Percentiles rank a stretch among this genome's conserved stretches.
These are phyloP conservation scores for Trachemys scripta DNA, from an alignment of 2,113 vertebrate genomes.

Conservation along the genomic window DNA sequence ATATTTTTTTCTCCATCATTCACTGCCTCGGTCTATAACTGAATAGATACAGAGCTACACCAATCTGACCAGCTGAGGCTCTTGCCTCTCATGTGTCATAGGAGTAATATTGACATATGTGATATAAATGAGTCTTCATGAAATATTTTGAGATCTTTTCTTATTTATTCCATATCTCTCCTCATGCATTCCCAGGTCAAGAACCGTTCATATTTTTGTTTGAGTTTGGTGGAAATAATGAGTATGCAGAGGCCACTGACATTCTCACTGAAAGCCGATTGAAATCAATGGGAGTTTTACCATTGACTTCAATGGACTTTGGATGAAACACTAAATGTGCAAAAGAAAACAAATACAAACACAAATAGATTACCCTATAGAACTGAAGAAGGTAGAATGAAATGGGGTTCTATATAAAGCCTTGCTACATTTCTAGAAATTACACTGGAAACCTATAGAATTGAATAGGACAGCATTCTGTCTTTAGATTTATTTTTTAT, in stretches of 20 bases:
- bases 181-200: neutral
- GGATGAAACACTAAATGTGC: neutral
- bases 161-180: neutral
- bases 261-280: neutral
- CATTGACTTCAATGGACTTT: neutral
- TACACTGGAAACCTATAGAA: neutral
- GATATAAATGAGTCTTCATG: neutral
- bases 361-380: accelerated
- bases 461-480: neutral
- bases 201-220: neutral
- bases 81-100: too few species aligned
- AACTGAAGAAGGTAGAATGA: neutral
- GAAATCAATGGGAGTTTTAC: neutral
- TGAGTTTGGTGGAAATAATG: accelerated
- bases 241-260: accelerated
- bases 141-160: neutral
- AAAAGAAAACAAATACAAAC: neutral
- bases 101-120: neutral
- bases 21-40: neutral
- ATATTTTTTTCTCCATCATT: neutral
- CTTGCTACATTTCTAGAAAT: neutral
- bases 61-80: too few species aligned
- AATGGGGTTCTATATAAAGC: neutral
- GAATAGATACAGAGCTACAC: neutral
- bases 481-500: neutral